Conservation (phyloP, 2,888 invertebrate genomes). For the Atherix ibis region DNA sequence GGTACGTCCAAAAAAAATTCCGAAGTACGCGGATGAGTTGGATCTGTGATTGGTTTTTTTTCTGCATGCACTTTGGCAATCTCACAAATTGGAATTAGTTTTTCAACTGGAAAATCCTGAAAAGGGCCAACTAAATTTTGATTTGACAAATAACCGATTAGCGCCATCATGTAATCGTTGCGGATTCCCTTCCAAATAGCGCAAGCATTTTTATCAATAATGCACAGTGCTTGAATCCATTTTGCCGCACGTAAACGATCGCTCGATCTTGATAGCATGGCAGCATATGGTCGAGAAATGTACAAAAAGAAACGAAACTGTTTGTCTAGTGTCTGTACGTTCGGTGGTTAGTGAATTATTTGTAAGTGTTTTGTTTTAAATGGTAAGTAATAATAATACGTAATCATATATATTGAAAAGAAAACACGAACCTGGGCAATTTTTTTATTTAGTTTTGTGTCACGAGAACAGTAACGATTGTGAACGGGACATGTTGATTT, state of each 20-base stretch:
- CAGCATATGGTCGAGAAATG: slow-evolving; percentile 34
- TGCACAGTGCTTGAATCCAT: slow-evolving; percentile 37
- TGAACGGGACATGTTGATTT: slow-evolving; percentile 10
- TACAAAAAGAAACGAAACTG: slow-evolving; percentile 36
- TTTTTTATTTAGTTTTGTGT: not conserved
- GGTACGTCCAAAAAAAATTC: slow-evolving; percentile 35
- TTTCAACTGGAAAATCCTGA: slow-evolving; percentile 32
- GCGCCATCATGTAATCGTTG: slow-evolving; percentile 39
- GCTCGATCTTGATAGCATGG: slow-evolving; percentile 27
- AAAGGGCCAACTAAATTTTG: slow-evolving; percentile 34
- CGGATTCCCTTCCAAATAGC: slow-evolving; percentile 36
- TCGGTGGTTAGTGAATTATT: not conserved
- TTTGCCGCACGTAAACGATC: slow-evolving; percentile 33
- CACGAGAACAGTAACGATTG: slow-evolving; percentile 5
- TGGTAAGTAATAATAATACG: not conserved
- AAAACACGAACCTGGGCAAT: slow-evolving; percentile 6
- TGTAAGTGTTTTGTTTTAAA: not conserved
- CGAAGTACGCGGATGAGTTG: slow-evolving; percentile 31
- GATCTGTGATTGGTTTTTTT: slow-evolving; percentile 33
- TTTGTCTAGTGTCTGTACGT: slow-evolving; percentile 27
- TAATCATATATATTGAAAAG: not conserved
- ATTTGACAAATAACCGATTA: slow-evolving; percentile 30
- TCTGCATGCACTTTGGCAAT: slow-evolving; percentile 27
- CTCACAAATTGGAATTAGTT: slow-evolving; percentile 26
- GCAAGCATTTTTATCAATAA: slow-evolving; percentile 31